Conservation (phyloP, 2,888 invertebrate species). For the Erebia epiphron region DNA sequence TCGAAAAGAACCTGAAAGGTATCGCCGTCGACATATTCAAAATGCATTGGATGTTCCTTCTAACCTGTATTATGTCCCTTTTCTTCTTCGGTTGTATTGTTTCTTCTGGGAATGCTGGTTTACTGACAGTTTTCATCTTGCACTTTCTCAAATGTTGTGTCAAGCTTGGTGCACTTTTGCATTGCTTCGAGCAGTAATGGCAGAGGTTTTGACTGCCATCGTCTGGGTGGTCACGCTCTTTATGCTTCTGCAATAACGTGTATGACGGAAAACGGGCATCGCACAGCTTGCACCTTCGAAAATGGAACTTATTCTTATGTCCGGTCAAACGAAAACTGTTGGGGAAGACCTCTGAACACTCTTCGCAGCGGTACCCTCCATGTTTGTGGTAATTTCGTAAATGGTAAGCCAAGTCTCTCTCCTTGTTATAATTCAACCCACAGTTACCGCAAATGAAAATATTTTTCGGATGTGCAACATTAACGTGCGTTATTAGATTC, state of each 20-base stretch:
- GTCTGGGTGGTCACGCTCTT: slow-evolving; percentile 57
- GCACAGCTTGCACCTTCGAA: slow-evolving; percentile 61
- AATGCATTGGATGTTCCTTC: slow-evolving; percentile 68
- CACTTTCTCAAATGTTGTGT: slow-evolving; percentile 63
- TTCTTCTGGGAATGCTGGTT: slow-evolving; percentile 30
- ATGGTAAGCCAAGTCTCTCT: slow-evolving; percentile 61
- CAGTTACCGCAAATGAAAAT: slow-evolving; percentile 66
- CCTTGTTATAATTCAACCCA: slow-evolving; percentile 61
- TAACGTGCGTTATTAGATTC: slow-evolving; percentile 62
- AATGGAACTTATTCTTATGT: slow-evolving; percentile 62
- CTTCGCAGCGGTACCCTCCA: slow-evolving; percentile 62
- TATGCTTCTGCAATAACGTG: slow-evolving; percentile 58
- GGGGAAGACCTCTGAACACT: slow-evolving; percentile 57
- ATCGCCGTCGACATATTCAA: slow-evolving; percentile 72
- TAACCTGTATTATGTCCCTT: slow-evolving; percentile 60
- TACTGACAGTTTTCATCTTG: slow-evolving; percentile 50
- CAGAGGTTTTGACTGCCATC: slow-evolving; percentile 56
- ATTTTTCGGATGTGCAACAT: slow-evolving; percentile 58
- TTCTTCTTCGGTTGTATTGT: slow-evolving; percentile 51
- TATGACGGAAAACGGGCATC: slow-evolving; percentile 54
- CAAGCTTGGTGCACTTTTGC: slow-evolving; percentile 59
- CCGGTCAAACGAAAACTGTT: slow-evolving; percentile 48
- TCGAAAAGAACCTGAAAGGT: slow-evolving; percentile 71
- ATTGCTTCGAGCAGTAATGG: slow-evolving; percentile 61
- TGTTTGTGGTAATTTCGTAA: slow-evolving; percentile 56